A percentile compares a stretch with the other conserved stretches of the same genome.
Evolutionary conservation across 2,113 vertebrate species (phyloP).

Genomic region (Zeus faber): DNA sequence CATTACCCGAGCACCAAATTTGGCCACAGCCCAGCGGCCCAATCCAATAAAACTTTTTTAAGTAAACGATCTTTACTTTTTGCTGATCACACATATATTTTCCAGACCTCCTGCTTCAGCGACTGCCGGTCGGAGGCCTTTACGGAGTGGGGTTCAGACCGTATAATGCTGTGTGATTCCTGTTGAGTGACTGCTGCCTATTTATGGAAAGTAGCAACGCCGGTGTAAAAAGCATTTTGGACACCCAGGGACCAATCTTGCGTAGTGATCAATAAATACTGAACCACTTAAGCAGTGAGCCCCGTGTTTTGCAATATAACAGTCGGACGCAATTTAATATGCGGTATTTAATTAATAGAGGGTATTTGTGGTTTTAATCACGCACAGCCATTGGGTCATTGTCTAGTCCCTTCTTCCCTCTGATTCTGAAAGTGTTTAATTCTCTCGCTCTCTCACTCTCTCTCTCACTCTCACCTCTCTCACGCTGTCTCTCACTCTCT

Average conservation of each 20-base stretch:
- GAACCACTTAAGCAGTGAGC: not conserved
- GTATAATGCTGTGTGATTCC: no score
- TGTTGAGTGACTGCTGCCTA: not conserved
- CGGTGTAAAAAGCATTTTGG: not conserved
- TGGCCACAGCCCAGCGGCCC: no score
- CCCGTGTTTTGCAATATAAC: not conserved
- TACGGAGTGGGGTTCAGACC: no score
- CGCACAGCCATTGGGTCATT: no score
- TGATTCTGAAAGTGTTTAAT: not conserved
- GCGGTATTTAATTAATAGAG: not conserved
- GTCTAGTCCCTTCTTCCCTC: no score
- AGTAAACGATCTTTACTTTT: no score
- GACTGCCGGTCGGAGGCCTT: no score
- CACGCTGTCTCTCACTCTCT: conserved; percentile 12
- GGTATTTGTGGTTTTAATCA: conserved; percentile 16
- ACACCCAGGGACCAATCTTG: not conserved
- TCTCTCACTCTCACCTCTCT: no score
- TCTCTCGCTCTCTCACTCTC: conserved; percentile 8
- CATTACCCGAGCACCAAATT: no score
- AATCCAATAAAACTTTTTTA: no score
- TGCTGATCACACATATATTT: no score
- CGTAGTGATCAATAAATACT: not conserved
- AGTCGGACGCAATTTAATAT: not conserved
- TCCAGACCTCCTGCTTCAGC: no score
- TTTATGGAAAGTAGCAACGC: not conserved